A percentile compares a stretch with the other conserved stretches of the same genome.
phyloP scores from a whole-genome alignment of 2,797 vertebrate species.

The Sorex maritimensis region DNA sequence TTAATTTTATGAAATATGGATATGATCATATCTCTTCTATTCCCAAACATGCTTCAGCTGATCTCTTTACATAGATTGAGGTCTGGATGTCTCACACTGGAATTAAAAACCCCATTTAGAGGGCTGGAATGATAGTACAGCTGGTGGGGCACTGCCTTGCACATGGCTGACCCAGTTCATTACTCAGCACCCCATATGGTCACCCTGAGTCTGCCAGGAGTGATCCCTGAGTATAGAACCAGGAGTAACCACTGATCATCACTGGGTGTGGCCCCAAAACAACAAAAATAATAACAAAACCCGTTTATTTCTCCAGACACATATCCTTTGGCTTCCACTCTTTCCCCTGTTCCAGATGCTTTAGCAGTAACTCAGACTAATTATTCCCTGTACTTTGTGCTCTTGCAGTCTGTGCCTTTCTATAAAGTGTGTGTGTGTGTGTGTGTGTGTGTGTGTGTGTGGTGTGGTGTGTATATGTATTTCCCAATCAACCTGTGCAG shows the following conservation, averaged over 20 bases:
- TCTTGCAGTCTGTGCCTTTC: background rate
- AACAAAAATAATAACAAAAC: too few species aligned
- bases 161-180: too few species aligned
- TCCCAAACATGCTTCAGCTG: background rate
- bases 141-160: too few species aligned
- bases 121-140: too few species aligned
- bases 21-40: background rate
- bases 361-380: background rate
- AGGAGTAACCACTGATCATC: too few species aligned
- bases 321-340: background rate
- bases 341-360: background rate
- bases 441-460: too few species aligned
- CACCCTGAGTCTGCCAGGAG: too few species aligned
- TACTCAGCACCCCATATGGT: too few species aligned
- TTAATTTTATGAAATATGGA: conserved; percentile 19
- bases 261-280: too few species aligned
- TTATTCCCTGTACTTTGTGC: background rate
- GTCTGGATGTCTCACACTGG: background rate
- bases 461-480: too few species aligned
- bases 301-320: background rate
- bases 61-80: background rate
- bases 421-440: background rate
- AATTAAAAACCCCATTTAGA: background rate
- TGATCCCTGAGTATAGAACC: too few species aligned
- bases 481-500: background rate